Percentiles rank a stretch among this genome's conserved stretches.
These are phyloP conservation scores for Nematostella vectensis DNA, from an alignment of 92 coral and sea anemone species.

Conservation along the genomic window DNA sequence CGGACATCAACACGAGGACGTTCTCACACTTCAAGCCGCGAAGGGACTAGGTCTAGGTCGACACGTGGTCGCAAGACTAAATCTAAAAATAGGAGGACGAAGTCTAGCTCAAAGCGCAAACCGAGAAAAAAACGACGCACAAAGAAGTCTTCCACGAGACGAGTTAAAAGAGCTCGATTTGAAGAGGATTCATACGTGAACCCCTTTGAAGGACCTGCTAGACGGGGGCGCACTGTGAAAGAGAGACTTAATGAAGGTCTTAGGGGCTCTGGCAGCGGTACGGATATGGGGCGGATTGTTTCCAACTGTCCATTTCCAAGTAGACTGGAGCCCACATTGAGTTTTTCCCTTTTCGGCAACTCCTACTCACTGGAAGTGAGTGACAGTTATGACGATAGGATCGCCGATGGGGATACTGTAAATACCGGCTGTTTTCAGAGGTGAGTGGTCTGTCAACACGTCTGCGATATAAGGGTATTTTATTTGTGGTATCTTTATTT, in stretches of 20 bases:
- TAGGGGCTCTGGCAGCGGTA: conserved; percentile 29
- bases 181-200: conserved; percentile 32
- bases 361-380: conserved; percentile 54
- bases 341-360: conserved; percentile 81
- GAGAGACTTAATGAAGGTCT: conserved; percentile 59
- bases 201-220: conserved; percentile 20
- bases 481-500: too few species aligned
- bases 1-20: conserved; percentile 4
- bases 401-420: background rate
- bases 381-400: background rate
- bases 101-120: conserved; percentile 8
- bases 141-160: conserved; percentile 14
- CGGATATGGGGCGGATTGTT: conserved; percentile 30
- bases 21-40: conserved; percentile 6
- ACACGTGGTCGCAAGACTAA: conserved; percentile 32
- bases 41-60: conserved; percentile 35
- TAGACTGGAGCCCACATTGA: conserved; percentile 56
- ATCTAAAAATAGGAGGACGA: conserved; percentile 15
- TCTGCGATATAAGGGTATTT: too few species aligned
- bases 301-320: conserved; percentile 61
- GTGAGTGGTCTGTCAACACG: too few species aligned
- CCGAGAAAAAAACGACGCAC: conserved; percentile 9
- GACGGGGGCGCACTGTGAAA: conserved; percentile 57
- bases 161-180: conserved; percentile 25
- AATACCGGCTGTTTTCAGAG: background rate